Conservation (phyloP, 2,888 invertebrate species). For the Hypomecis punctinalis region DNA sequence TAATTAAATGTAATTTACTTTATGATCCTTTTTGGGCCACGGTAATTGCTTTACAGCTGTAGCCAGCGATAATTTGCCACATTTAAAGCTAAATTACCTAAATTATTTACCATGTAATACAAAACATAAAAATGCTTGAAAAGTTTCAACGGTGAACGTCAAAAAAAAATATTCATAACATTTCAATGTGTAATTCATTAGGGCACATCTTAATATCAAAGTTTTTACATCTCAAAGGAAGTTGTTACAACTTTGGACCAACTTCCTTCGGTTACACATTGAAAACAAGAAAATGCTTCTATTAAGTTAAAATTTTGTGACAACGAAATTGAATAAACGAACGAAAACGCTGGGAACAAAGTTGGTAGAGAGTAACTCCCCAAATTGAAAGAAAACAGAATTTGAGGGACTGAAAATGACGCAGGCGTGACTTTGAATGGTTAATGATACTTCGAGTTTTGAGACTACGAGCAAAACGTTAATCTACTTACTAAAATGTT, state of each 20-base stretch:
- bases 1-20: slow-evolving; percentile 15
- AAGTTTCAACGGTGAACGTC: too few species aligned
- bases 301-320: slow-evolving; percentile 2
- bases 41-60: slow-evolving; percentile 10
- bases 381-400: slow-evolving; percentile 29
- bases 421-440: slow-evolving; percentile 19
- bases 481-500: slow-evolving; percentile 16
- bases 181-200: too few species aligned
- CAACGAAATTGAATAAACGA: slow-evolving; percentile 12
- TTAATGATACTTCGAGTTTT: slow-evolving; percentile 22
- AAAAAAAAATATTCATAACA: too few species aligned
- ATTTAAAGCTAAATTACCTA: neutral
- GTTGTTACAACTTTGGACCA: neutral
- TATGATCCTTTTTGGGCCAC: slow-evolving; percentile 2
- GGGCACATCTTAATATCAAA: too few species aligned
- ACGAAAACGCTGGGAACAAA: slow-evolving; percentile 16
- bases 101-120: neutral
- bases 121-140: too few species aligned
- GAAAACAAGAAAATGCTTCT: slow-evolving; percentile 18
- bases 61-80: slow-evolving; percentile 1
- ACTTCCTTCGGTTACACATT: neutral
- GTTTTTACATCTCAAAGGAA: neutral
- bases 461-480: slow-evolving; percentile 12
- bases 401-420: slow-evolving; percentile 22
- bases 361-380: slow-evolving; percentile 12